Evolutionary conservation across 2,797 vertebrate genomes (phyloP).

Genomic region (Ctenochaetus hawaiiensis): DNA sequence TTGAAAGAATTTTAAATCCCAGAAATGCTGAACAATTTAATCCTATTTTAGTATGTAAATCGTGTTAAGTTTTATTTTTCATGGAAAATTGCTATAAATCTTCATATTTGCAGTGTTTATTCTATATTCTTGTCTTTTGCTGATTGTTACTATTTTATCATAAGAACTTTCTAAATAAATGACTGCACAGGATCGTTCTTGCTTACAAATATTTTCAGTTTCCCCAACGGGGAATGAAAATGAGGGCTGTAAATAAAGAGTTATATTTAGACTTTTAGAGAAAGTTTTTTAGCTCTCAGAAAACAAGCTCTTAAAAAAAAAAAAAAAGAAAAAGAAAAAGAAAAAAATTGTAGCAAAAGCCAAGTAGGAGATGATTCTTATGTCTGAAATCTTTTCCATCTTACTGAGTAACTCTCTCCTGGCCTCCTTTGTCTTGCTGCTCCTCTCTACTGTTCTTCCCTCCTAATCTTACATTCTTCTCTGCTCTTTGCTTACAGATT

Average conservation of each 20-base stretch:
- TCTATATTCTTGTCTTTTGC: too few relatives aligned
- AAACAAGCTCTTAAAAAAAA: not conserved
- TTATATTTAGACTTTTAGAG: conserved; percentile 19
- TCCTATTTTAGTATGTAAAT: too few relatives aligned
- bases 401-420: not conserved
- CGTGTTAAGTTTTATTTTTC: not conserved
- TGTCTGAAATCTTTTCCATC: not conserved
- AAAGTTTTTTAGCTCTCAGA: not conserved
- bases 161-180: not conserved
- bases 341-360: too few relatives aligned
- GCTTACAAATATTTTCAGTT: not conserved
- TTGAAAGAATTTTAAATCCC: too few relatives aligned
- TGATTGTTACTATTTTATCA: not conserved
- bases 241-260: not conserved
- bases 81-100: too few relatives aligned
- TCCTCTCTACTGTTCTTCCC: not conserved
- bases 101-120: too few relatives aligned
- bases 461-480: not conserved
- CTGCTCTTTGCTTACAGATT: not conserved
- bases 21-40: too few relatives aligned
- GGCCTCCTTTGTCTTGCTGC: conserved; percentile 4
- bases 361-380: conserved; percentile 8
- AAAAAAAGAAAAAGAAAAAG: not conserved
- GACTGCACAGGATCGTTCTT: not conserved
- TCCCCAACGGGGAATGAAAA: not conserved